These are phyloP conservation scores for Philypnodon macrostomus DNA, from an alignment of 2,797 vertebrate genomes.

Conservation along the genomic window DNA sequence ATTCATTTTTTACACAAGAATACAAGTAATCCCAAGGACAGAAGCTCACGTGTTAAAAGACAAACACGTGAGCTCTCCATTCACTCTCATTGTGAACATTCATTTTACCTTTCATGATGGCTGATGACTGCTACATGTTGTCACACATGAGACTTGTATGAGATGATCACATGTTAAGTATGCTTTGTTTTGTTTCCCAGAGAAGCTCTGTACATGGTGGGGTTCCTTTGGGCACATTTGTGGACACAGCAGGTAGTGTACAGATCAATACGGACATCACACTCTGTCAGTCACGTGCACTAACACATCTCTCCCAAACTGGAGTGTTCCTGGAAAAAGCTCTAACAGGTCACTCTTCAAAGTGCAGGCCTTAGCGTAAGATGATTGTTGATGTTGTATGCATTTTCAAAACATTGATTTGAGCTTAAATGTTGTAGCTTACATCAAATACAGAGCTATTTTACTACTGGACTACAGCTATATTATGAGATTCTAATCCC, in stretches of 20 bases:
- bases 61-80: not conserved
- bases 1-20: too few species aligned
- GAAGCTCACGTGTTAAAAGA: not conserved
- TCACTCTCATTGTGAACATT: not conserved
- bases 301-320: slow-evolving; percentile 5
- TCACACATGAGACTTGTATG: not conserved
- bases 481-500: too few species aligned
- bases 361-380: too few species aligned
- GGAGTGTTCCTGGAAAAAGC: slow-evolving; percentile 5
- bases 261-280: slow-evolving; percentile 41
- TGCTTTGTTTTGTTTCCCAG: slow-evolving; percentile 11
- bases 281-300: slow-evolving; percentile 14
- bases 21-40: not conserved
- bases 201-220: slow-evolving; percentile 9
- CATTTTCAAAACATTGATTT: too few species aligned
- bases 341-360: not conserved
- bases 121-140: not conserved
- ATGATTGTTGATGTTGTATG: too few species aligned
- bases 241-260: slow-evolving; percentile 22
- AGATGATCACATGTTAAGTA: not conserved
- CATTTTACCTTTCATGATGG: not conserved
- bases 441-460: too few species aligned
- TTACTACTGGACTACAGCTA: too few species aligned
- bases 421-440: too few species aligned
- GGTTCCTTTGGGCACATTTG: slow-evolving; percentile 20